Evolutionary conservation across 2,888 invertebrate species (phyloP), one percentile per base, ranked within the genome.

Genomic region (Parasteatoda lunata): DNA sequence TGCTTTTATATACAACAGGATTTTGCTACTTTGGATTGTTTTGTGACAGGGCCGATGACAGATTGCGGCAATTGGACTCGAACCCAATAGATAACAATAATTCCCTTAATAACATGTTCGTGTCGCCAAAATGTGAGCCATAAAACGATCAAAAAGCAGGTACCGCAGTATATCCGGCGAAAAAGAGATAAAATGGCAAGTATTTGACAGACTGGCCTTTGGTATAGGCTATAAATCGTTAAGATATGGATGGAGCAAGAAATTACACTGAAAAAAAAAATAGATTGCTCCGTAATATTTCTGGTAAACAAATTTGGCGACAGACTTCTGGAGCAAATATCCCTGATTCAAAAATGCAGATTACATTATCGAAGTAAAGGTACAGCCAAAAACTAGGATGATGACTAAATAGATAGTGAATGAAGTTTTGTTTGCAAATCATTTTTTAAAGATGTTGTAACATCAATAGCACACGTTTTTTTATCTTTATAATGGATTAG

Each of bases 11-110:
- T 68, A 84, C 52, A 65, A 54, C 84, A 52, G 30, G 73, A 13
- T 47, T 69, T 47, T 80, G 47, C 47, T 66, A 52, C 30, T 73
- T 73, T 52, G 70, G 64, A 82, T 83, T 83, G 77, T 83, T 77
- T 77, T 54, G 54, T 54, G 54, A 5, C 51, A 76, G 70, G 65
- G 79, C 65, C 71, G 80, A 80, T 80, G 85, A 85, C 80, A 85
- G 85, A 85, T 85, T 85, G 85, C 85, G 54, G 85, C 80, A 85
- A 80, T 85, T 71, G 85, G 70, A 71, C 83, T 71, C 83, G 83
- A 85, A 85, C 85, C 66, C 80, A 64, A 85, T 85, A 85, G 85
- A 85, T 85, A 85, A 85, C 85, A 85, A 85, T 85, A 85, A 85
- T 85, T 79, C 85, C 85, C 80, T 47, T 80, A 80, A 84, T 84